Conservation (phyloP, 2,797 vertebrate species). For the Smutsia gigantea region DNA sequence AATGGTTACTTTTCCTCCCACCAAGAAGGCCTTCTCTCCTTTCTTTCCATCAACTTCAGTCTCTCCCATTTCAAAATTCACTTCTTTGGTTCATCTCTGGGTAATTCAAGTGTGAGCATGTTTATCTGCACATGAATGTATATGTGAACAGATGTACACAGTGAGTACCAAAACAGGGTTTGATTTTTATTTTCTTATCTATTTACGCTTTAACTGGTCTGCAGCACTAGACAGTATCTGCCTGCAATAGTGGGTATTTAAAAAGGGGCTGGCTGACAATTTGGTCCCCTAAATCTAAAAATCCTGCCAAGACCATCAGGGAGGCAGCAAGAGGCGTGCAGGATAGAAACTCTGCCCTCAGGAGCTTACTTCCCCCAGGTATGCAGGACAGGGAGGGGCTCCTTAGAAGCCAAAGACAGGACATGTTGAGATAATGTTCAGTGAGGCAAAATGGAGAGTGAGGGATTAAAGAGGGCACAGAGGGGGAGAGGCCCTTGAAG, state of each 20-base stretch:
- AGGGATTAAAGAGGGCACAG: background rate
- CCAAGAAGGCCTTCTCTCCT: background rate
- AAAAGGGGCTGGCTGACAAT: background rate
- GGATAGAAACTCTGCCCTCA: background rate
- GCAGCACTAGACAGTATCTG: background rate
- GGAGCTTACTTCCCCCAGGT: slow-evolving; percentile 8
- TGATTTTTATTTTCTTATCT: background rate
- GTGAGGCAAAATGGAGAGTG: slow-evolving; percentile 23
- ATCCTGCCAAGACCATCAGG: slow-evolving; percentile 53
- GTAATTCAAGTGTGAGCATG: background rate
- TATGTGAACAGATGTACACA: background rate
- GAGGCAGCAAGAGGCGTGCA: background rate
- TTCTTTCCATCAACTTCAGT: background rate
- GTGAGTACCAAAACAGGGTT: background rate
- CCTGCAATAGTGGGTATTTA: background rate
- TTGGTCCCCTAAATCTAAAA: slow-evolving; percentile 15
- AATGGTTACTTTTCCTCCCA: background rate
- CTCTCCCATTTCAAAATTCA: background rate
- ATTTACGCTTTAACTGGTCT: background rate
- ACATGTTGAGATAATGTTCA: slow-evolving; percentile 23
- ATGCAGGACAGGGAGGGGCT: background rate
- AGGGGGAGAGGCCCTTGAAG: background rate
- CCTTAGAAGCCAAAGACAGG: background rate
- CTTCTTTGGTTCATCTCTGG: background rate
- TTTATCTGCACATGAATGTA: background rate